Percentiles rank a stretch among this genome's conserved stretches.
Conservation (phyloP, 2,797 vertebrate species). For the Schizopygopsis malacanthus region DNA sequence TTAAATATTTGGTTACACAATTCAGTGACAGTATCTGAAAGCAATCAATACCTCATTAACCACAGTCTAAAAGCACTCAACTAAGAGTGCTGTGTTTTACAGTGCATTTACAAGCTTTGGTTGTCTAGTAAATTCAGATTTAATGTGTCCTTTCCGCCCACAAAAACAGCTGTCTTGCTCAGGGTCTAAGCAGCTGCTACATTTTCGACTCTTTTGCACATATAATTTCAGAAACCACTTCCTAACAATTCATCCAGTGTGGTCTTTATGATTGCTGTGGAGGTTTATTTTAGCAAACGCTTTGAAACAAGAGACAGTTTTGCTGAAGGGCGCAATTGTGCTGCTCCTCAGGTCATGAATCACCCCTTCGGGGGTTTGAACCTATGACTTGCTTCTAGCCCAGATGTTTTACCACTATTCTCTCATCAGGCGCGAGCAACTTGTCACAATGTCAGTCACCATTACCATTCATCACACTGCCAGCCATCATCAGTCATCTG, state of each 20-base stretch:
- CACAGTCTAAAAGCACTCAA: slow-evolving; percentile 26
- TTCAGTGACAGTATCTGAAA: slow-evolving; percentile 34
- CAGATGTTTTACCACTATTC: slow-evolving; percentile 23
- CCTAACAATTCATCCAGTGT: background rate
- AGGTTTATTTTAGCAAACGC: background rate
- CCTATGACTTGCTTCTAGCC: slow-evolving; percentile 19
- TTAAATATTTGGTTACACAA: slow-evolving; percentile 39
- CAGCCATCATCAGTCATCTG: slow-evolving; percentile 24
- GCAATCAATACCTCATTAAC: slow-evolving; percentile 46
- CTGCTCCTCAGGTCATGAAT: slow-evolving; percentile 7
- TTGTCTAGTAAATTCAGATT: slow-evolving; percentile 59
- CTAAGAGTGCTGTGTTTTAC: slow-evolving; percentile 30
- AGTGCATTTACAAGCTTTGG: slow-evolving; percentile 43
- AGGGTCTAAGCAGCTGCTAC: slow-evolving; percentile 20
- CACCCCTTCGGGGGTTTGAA: slow-evolving; percentile 3
- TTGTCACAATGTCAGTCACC: slow-evolving; percentile 35
- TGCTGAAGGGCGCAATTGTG: slow-evolving; percentile 14
- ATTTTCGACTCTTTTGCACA: background rate
- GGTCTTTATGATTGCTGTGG: background rate
- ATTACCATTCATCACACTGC: slow-evolving; percentile 34
- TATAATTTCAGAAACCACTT: background rate
- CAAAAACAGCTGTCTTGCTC: slow-evolving; percentile 46
- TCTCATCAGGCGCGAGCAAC: slow-evolving; percentile 21
- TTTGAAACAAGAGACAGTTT: background rate
- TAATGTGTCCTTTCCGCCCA: slow-evolving; percentile 33